Percentiles rank a stretch among this genome's conserved stretches.
Evolutionary conservation across 53 echinoderm and acorn worm genomes (phyloP).

Genomic region (Antedon mediterranea): DNA sequence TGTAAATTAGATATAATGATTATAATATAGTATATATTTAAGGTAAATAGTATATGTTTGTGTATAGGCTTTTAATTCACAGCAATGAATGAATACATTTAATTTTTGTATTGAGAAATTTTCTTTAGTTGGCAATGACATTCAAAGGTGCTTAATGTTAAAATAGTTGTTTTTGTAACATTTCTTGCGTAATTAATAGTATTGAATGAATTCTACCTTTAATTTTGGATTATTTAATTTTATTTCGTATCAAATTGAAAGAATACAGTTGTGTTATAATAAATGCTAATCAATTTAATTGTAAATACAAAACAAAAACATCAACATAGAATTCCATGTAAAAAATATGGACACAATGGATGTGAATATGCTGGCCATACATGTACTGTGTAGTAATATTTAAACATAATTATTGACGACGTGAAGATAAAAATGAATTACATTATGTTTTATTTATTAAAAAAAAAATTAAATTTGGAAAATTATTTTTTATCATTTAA

Average conservation of each 20-base stretch:
- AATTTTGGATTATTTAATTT: not conserved
- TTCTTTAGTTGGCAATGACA: not conserved
- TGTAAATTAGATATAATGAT: not conserved
- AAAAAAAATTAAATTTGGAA: no score
- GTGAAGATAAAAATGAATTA: no score
- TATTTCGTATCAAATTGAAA: not conserved
- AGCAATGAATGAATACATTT: not conserved
- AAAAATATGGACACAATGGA: no score
- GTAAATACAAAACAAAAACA: no score
- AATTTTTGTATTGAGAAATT: not conserved
- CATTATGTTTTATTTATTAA: no score
- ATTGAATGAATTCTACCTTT: not conserved
- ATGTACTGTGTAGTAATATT: no score
- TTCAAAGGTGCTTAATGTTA: not conserved
- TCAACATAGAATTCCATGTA: no score
- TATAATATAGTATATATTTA: not conserved
- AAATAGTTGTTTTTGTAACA: not conserved
- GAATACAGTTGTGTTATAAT: no score
- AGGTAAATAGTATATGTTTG: not conserved
- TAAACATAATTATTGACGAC: no score
- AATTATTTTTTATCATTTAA: no score
- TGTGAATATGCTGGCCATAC: no score
- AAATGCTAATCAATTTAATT: no score
- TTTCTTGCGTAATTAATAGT: not conserved
- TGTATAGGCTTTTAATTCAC: not conserved